Evolutionary conservation across 1,140 invertebrate species (phyloP), one percentile per base, ranked within the genome.

Genomic region (Leptopilina boulardi): DNA sequence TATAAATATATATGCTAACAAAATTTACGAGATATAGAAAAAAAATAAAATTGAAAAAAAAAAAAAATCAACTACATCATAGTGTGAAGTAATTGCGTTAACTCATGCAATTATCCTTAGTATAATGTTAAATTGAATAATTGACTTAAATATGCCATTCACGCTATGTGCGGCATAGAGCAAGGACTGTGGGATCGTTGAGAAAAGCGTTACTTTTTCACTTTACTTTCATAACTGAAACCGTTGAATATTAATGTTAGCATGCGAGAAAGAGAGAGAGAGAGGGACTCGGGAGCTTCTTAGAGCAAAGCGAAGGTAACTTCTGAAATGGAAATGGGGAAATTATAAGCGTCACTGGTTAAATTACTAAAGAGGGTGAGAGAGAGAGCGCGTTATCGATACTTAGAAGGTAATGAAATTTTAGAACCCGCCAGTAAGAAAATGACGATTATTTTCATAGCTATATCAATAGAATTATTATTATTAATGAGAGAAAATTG

Each of bases 181-280:
- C 21, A 56, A 56, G 56, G 19, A 30, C 56, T 30, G 47, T 13
- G 73, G 74, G 47, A 41, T 72, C 51, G 18, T 11, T 54, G 56
- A 54, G 75, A 75, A 72, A 70, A 80, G 83, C 84, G 87, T 88
- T 88, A 89, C 86, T 89, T 89, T 89, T 89, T 89, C 88, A 89
- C 88, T 89, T 89, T 89, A 89, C 87, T 89, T 89, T 89, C 88
- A 89, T 89, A 89, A 88, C 88, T 88, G 87, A 87, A 87, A 87
- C 83, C 82, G 88, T 89, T 89, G 88, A 89, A 89, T 89, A 89
- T 89, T 89, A 89, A 89, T 89, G 88, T 80, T 81, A 82, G 83
- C 80, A 79, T 82, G 84, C 82, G 77, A 81, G 82, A 38, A n/a
- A n/a, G n/a, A n/a, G n/a, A n/a, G n/a, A n/a, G n/a, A 5, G 47